These are phyloP conservation scores for Masticophis lateralis DNA, from an alignment of 2,797 vertebrate species.

Conservation along the genomic window DNA sequence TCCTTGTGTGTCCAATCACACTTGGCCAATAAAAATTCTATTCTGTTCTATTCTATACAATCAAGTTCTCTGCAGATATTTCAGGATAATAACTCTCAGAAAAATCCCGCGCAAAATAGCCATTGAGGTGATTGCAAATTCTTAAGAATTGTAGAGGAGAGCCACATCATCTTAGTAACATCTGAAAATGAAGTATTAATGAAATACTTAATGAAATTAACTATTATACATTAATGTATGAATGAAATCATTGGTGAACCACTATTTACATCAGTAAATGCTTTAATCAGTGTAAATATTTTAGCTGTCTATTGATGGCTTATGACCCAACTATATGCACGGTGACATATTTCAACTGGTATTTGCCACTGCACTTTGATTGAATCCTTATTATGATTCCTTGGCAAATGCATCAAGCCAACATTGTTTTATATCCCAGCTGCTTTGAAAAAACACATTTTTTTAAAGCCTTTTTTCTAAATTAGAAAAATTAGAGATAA, in stretches of 20 bases:
- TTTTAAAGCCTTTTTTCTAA: neutral
- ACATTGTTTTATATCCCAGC: conserved; percentile 53
- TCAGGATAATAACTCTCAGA: neutral
- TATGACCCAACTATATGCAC: neutral
- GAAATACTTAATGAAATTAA: too few species aligned
- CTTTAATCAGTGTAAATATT: neutral
- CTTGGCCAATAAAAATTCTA: too few species aligned
- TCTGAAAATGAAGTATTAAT: neutral
- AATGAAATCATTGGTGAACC: neutral
- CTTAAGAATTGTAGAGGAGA: neutral
- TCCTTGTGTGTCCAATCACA: too few species aligned
- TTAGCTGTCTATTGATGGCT: neutral
- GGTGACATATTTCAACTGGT: conserved; percentile 44
- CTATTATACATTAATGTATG: neutral
- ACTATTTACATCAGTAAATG: conserved; percentile 14
- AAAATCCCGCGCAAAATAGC: neutral
- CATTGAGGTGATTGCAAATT: neutral
- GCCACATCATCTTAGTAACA: neutral
- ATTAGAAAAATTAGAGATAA: neutral
- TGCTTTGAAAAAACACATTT: conserved; percentile 51
- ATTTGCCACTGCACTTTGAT: conserved; percentile 37
- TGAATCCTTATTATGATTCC: conserved; percentile 40
- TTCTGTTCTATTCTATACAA: neutral
- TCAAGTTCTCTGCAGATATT: neutral
- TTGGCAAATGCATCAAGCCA: conserved; percentile 52